Percentiles rank a stretch among this genome's conserved stretches.
Conservation (phyloP, 2,888 invertebrate genomes). For the Julus scanicus region DNA sequence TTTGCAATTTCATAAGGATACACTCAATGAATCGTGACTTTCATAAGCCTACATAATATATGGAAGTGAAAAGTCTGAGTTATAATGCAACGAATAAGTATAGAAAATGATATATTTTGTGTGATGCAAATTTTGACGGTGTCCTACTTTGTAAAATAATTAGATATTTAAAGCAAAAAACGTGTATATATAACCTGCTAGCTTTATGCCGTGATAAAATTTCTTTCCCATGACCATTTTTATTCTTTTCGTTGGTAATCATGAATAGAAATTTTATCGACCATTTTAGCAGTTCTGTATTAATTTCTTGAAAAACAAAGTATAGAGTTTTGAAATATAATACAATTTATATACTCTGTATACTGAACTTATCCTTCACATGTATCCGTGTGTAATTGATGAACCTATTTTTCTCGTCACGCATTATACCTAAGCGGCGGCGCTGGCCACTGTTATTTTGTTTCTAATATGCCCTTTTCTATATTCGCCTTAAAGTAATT, state of each 20-base stretch:
- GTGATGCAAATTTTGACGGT: neutral
- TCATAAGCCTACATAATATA: neutral
- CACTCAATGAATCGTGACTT: neutral
- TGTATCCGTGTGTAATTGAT: no score
- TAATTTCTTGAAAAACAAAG: neutral
- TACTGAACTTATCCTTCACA: no score
- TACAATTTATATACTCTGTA: neutral
- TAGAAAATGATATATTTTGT: neutral
- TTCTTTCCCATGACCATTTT: no score
- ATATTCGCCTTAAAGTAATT: no score
- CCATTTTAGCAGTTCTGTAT: neutral
- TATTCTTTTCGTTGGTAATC: neutral
- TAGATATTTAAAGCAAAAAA: neutral
- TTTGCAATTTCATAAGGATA: constrained; percentile 18
- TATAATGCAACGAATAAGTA: neutral
- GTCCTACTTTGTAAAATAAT: neutral
- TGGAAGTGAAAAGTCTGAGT: neutral
- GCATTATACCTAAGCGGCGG: no score
- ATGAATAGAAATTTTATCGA: neutral
- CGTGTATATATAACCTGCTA: neutral
- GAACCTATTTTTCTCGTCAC: no score
- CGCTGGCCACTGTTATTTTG: no score
- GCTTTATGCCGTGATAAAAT: no score
- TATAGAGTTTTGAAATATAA: neutral
- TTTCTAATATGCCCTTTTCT: no score